phyloP scores from a whole-genome alignment of 2,113 vertebrate species.

The Dicaeum eximium region DNA sequence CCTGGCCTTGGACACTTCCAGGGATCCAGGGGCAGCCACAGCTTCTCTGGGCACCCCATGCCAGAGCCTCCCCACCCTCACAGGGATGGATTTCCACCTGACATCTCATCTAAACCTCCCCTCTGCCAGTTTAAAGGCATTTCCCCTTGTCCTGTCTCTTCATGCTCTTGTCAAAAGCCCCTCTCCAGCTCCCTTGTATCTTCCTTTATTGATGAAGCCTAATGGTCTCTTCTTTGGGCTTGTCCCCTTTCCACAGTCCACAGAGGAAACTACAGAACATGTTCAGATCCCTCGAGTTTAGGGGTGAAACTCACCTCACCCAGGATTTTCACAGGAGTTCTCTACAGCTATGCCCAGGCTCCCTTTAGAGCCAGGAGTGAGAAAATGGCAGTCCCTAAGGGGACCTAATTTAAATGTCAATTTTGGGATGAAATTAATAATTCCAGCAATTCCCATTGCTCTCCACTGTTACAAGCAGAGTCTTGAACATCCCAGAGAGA shows the following conservation, averaged over 20 bases:
- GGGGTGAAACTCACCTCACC: background rate
- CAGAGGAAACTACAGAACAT: background rate
- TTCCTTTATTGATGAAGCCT: background rate
- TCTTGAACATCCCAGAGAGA: background rate
- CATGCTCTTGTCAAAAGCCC: background rate
- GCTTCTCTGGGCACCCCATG: background rate
- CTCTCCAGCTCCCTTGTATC: background rate
- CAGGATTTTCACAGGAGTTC: background rate
- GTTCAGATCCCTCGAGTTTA: background rate
- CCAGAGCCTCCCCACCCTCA: fast-evolving
- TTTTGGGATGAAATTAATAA: background rate
- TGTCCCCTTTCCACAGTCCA: background rate
- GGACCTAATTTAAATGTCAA: background rate
- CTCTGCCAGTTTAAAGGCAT: background rate
- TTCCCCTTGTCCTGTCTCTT: background rate
- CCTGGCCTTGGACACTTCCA: background rate
- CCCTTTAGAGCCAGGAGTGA: background rate
- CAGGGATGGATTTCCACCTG: background rate
- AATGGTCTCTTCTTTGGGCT: background rate
- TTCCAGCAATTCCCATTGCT: background rate
- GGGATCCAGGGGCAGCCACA: background rate
- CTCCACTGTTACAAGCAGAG: background rate
- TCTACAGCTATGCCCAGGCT: background rate
- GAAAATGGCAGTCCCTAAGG: background rate
- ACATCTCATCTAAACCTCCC: background rate